These are phyloP conservation scores for Heliocidaris tuberculata DNA, from an alignment of 35 echinoderm and acorn worm species.

Conservation along the genomic window DNA sequence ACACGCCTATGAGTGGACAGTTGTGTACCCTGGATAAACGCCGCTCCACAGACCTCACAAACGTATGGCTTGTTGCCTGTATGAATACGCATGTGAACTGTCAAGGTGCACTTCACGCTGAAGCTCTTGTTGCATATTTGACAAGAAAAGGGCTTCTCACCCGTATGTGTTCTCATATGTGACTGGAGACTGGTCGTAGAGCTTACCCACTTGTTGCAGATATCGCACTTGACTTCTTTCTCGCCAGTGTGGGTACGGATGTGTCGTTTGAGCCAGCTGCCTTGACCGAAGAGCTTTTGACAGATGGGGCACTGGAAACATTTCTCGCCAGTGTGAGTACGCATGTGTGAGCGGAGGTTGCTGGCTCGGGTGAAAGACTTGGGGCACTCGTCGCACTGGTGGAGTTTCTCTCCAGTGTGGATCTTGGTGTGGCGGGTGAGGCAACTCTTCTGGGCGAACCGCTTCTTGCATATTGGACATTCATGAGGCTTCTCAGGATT, in stretches of 20 bases:
- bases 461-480: neutral
- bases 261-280: constrained; percentile 31
- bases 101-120: constrained; percentile 53
- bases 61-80: constrained; percentile 67
- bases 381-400: neutral
- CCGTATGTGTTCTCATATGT: constrained; percentile 54
- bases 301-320: neutral
- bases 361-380: neutral
- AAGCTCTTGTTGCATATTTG: constrained; percentile 62
- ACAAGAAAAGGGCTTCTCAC: constrained; percentile 56
- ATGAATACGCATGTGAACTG: constrained; percentile 60
- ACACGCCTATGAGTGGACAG: neutral
- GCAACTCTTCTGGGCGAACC: neutral
- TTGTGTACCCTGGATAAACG: constrained; percentile 32
- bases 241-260: constrained; percentile 37
- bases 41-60: constrained; percentile 64
- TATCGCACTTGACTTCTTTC: constrained; percentile 36
- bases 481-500: neutral
- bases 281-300: neutral
- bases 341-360: neutral
- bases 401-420: neutral
- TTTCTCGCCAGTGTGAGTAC: neutral
- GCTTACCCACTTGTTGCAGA: constrained; percentile 60
- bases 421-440: neutral
- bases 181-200: constrained; percentile 42